These are phyloP conservation scores for Myotis yumanensis DNA, from an alignment of 2,113 vertebrate species.

Conservation along the genomic window DNA sequence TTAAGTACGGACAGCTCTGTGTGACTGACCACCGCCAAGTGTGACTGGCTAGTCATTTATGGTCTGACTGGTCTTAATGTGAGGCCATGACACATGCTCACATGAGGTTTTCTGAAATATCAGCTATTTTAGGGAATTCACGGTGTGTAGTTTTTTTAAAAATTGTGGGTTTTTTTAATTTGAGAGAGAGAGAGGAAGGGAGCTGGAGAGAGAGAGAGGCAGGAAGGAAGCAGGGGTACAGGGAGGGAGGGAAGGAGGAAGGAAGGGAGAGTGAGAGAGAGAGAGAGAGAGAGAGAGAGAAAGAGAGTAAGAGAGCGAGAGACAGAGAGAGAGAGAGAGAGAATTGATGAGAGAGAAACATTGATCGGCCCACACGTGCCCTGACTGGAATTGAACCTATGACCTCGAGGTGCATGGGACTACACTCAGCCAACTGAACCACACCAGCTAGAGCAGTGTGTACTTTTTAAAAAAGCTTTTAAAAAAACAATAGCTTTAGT, in stretches of 20 bases:
- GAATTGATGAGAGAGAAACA: background rate
- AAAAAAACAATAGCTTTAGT: constrained; percentile 20
- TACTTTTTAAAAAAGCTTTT: background rate
- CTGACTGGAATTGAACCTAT: background rate
- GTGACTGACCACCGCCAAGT: constrained; percentile 20
- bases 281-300: no score
- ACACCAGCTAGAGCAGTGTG: no score
- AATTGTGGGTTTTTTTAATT: background rate
- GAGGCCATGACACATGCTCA: background rate
- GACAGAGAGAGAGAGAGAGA: no score
- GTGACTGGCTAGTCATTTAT: background rate
- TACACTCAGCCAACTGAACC: background rate
- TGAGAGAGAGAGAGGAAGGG: background rate
- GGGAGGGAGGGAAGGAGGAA: background rate
- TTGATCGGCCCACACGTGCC: rapidly evolving
- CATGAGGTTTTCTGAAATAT: background rate
- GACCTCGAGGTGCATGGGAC: background rate
- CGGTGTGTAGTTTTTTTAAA: background rate
- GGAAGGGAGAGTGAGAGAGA: no score
- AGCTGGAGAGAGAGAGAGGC: background rate
- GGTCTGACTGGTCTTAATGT: background rate
- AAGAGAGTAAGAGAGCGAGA: no score
- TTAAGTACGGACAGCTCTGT: background rate
- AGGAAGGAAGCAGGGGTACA: no score
- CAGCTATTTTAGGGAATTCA: background rate